A percentile compares a stretch with the other conserved stretches of the same genome.
phyloP scores from a whole-genome alignment of 2,797 vertebrate species.

The Cephalopachus bancanus region DNA sequence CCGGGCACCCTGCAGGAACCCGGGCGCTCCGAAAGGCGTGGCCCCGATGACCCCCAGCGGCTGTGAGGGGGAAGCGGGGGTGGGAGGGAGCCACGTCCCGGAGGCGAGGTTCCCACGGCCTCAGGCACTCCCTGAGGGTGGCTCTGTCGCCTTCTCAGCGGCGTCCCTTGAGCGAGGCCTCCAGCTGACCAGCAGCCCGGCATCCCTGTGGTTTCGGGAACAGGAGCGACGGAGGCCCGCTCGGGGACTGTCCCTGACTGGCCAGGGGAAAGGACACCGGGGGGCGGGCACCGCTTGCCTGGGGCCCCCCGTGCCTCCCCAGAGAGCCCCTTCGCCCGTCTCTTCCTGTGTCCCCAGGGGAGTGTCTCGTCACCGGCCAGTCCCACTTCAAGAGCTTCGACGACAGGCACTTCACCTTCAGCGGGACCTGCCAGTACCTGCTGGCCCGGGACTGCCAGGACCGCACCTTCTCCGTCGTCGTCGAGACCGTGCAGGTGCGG shows the following conservation, averaged over 20 bases:
- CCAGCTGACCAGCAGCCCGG: not conserved
- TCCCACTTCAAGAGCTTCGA: slow-evolving; percentile 99
- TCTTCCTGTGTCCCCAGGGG: slow-evolving; percentile 88
- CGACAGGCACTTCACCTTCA: slow-evolving; percentile 97
- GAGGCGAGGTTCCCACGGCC: not conserved
- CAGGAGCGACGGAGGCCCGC: too few relatives aligned
- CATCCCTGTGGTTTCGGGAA: not conserved
- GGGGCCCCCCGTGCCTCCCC: too few relatives aligned
- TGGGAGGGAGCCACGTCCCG: accelerated
- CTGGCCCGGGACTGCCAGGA: slow-evolving; percentile 94
- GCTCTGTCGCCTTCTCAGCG: not conserved
- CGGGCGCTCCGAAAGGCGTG: not conserved
- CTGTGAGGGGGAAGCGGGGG: not conserved
- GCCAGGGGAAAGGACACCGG: too few relatives aligned
- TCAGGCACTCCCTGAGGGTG: not conserved
- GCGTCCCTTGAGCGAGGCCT: not conserved
- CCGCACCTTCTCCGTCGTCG: slow-evolving; percentile 93
- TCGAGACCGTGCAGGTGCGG: slow-evolving; percentile 96
- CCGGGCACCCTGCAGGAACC: not conserved
- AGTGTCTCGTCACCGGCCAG: slow-evolving; percentile 97
- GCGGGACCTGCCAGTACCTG: slow-evolving; percentile 95
- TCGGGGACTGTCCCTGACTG: too few relatives aligned
- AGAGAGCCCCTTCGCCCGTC: too few relatives aligned
- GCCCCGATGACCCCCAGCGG: not conserved
- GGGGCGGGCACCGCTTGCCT: too few relatives aligned